Evolutionary conservation across 1,140 invertebrate genomes (phyloP), one percentile per base, ranked within the genome.

Genomic region (Rhopalosiphum maidis): DNA sequence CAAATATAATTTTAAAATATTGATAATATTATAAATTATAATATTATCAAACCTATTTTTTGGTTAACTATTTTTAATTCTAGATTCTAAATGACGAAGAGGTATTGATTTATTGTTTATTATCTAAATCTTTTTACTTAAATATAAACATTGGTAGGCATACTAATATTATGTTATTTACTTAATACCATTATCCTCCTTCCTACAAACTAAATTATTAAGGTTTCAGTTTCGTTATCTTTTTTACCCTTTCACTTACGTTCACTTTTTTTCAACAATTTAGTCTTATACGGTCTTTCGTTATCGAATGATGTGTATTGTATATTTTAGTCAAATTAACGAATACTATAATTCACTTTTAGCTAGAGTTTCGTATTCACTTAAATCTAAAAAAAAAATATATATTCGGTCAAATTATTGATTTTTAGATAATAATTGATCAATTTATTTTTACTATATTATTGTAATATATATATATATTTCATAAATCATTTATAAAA

Each of bases 241-340:
- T 86, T 15, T 43, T 86, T 48, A 86, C 25, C 85, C 85, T 86
- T 86, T 86, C 85, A 86, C 85, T 86, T 86, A 86, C 85, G 43
- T 86, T 86, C 85, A 86, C 85, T 86, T 86, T 86, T 46, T 86
- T 83, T 86, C 22, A 30, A 1, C 9, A 8, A 9, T 86, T 86
- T 30, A 86, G 83, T 86, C n/a, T 43, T 46, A 4, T n/a, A 86
- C 11, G 15, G 43, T 86, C 85, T 86, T 86, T 37, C 41, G 41
- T 46, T 86, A 86, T n/a, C 85, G 15, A 46, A 46, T 86, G 21
- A 83, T 35, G 37, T 83, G 48, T 51, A 83, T 83, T 23, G 15
- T 6, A 83, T 41, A 83, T 37, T 77, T 77, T 18, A n/a, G 18
- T 77, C 4, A 77, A 77, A 77, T 77, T 4, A n/a, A n/a, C 30